Base-by-base conservation (phyloP, 2,797 vertebrate genomes). In the Pangasius larnaudii region DNA sequence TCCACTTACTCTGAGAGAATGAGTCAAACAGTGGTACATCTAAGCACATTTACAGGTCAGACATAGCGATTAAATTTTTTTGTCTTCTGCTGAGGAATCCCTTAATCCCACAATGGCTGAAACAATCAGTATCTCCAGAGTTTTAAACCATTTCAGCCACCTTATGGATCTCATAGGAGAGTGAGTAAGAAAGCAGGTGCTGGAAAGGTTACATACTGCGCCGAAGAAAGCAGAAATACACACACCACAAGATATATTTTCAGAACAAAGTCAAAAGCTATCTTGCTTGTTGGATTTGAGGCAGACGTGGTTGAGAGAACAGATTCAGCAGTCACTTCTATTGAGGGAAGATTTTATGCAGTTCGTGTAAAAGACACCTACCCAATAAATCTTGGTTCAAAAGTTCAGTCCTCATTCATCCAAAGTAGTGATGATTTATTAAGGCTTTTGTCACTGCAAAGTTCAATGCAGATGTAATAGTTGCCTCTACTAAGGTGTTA, bases 21-120 rank as follows among this genome's bases (percentile, higher is more conserved):
- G 78, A 86, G 67, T 74, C 78, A 88, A 88, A 85, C 49, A 72
- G 65, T 80, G 88, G 71, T 81, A 74, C 78, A 63, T 72, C 63
- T 63, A 33, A 72, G 82, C 46, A 85, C 56, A 86, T 33, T 78
- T 59, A 82, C 67, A 59, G 84, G 39, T 88, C 67, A 82, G 77
- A 46, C 58, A 63, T 42, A 24, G 88, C 67, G 61, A 88, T 88
- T 46, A 72, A 82, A 69, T 58, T 49, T 24, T 53, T 51, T 39
- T 84, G 58, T 84, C 39, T 63, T 79, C 59, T 65, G n/a, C 30
- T 71, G 53, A 63, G 69, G 59, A 78, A 83, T 77, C 46, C 87
- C 87, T 88, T 69, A 42, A 85, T 88, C 61, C 72, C 82, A 67
- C 59, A 65, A 27, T 56, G 2, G 82, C 24, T 67, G 46, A 46